A percentile compares a stretch with the other conserved stretches of the same genome.
Evolutionary conservation across 2,888 invertebrate genomes (phyloP).

Genomic region (Cabera pusaria): DNA sequence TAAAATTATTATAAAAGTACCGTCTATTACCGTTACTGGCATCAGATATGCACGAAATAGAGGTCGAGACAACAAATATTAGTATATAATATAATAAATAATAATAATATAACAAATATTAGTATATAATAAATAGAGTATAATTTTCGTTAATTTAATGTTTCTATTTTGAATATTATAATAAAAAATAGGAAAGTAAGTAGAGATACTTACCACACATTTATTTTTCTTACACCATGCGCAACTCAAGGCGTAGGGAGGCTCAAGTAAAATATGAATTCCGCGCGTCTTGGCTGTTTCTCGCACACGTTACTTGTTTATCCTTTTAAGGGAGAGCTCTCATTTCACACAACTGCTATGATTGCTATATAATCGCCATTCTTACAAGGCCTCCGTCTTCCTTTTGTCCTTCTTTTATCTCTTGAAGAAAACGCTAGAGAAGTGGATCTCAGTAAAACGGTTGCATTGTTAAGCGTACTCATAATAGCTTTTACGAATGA

Average conservation of each 20-base stretch:
- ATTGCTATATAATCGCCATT: constrained; percentile 71
- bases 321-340: constrained; percentile 78
- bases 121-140: no score
- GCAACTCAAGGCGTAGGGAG: constrained; percentile 56
- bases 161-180: no score
- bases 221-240: constrained; percentile 38
- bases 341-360: constrained; percentile 79
- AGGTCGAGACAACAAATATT: no score
- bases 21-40: no score
- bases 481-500: constrained; percentile 58
- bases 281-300: constrained; percentile 72
- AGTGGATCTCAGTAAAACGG: constrained; percentile 47
- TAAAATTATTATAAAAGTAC: no score
- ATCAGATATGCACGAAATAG: no score
- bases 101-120: no score
- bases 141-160: no score
- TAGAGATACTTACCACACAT: constrained; percentile 41
- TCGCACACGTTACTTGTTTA: constrained; percentile 82
- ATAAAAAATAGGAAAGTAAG: constrained; percentile 19
- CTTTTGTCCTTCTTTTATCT: constrained; percentile 27
- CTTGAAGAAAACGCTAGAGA: constrained; percentile 32
- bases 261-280: constrained; percentile 76
- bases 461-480: constrained; percentile 55
- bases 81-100: no score
- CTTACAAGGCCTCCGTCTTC: constrained; percentile 43